A percentile compares a stretch with the other conserved stretches of the same genome.
These are phyloP conservation scores for Stylophora pistillata DNA, from an alignment of 64 coral and sea anemone genomes.

Conservation along the genomic window DNA sequence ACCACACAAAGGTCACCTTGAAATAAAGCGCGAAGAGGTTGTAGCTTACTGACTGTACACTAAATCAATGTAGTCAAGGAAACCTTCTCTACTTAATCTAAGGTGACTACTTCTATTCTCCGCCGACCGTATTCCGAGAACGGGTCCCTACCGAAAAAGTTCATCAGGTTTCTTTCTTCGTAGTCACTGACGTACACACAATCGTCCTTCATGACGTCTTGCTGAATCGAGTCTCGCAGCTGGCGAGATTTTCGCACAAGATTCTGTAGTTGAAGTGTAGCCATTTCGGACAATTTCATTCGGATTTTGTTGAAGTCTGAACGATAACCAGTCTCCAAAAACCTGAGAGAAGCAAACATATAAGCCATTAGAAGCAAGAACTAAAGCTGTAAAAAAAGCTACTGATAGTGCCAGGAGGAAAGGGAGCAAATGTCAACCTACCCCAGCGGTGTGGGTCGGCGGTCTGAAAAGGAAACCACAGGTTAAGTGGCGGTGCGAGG, in stretches of 20 bases:
- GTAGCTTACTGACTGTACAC: not conserved
- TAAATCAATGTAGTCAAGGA: not conserved
- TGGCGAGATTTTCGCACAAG: slow-evolving; percentile 91
- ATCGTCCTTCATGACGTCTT: slow-evolving; percentile 93
- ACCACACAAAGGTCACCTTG: not conserved
- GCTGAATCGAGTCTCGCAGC: slow-evolving; percentile 80
- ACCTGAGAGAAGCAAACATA: slow-evolving; percentile 47
- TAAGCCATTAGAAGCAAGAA: not conserved
- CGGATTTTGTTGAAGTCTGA: slow-evolving; percentile 99
- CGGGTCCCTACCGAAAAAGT: slow-evolving; percentile 75
- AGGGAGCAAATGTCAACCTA: not conserved
- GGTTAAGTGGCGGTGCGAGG: not conserved
- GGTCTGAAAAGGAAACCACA: slow-evolving; percentile 44
- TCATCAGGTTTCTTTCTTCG: slow-evolving; percentile 80
- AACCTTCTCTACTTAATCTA: slow-evolving; percentile 50
- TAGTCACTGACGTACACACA: slow-evolving; percentile 95
- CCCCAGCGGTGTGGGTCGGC: not conserved
- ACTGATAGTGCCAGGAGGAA: slow-evolving; percentile 6
- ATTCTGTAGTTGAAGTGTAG: slow-evolving; percentile 80
- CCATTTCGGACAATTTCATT: slow-evolving; percentile 95
- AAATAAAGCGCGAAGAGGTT: not conserved
- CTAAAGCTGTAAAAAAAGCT: not conserved
- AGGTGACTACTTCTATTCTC: slow-evolving; percentile 83
- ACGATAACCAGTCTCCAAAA: slow-evolving; percentile 92
- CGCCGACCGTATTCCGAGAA: slow-evolving; percentile 75